Evolutionary conservation across 1,140 invertebrate species (phyloP).

Genomic region (Apis cerana): DNA sequence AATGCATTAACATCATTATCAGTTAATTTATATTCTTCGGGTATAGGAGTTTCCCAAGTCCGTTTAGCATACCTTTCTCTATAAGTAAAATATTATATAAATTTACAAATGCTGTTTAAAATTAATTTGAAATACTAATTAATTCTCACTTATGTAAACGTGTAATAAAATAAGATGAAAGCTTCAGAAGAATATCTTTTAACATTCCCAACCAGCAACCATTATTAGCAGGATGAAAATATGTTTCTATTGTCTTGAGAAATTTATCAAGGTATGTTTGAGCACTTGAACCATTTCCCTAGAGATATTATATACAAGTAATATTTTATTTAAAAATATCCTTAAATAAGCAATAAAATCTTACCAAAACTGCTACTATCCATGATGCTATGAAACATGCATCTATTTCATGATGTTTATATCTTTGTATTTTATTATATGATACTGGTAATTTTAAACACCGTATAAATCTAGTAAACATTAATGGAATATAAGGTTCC

Average conservation of each 20-base stretch:
- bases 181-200: slow-evolving; percentile 84
- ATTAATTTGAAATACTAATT: neutral
- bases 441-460: slow-evolving; percentile 90
- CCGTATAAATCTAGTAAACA: slow-evolving; percentile 91
- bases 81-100: neutral
- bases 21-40: slow-evolving; percentile 87
- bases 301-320: slow-evolving; percentile 44
- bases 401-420: slow-evolving; percentile 81
- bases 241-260: slow-evolving; percentile 92
- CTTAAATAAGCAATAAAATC: slow-evolving; percentile 9
- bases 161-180: slow-evolving; percentile 83
- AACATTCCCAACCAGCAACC: slow-evolving; percentile 89
- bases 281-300: slow-evolving; percentile 83
- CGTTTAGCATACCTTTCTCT: slow-evolving; percentile 85
- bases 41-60: slow-evolving; percentile 87
- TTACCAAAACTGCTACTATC: slow-evolving; percentile 71
- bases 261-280: slow-evolving; percentile 90
- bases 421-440: slow-evolving; percentile 83
- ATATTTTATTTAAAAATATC: slow-evolving; percentile 1
- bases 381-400: slow-evolving; percentile 83
- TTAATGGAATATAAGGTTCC: slow-evolving; percentile 90
- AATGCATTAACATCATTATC: slow-evolving; percentile 92
- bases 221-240: slow-evolving; percentile 93
- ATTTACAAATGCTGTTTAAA: neutral
- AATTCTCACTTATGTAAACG: slow-evolving; percentile 81